Evolutionary conservation across 2,888 invertebrate genomes (phyloP), one percentile per base, ranked within the genome.

Genomic region (Pollenia amentaria): DNA sequence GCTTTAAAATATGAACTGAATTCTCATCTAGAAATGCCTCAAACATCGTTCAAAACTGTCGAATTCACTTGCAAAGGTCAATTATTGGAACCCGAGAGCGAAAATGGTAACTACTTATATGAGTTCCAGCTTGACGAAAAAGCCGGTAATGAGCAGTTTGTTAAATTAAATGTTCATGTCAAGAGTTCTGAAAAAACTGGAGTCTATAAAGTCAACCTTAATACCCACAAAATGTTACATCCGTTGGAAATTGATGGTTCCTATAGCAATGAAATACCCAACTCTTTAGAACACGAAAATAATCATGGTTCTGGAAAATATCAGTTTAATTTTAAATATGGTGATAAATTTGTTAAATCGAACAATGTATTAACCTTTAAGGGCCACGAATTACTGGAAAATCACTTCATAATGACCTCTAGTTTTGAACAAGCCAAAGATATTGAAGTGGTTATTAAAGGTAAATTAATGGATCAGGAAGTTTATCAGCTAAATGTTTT

Each of bases 11-110:
- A 94, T n/a, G 94, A 95, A 42, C 85, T 93, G 53, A 92, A 93
- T 0, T 21, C 95, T 0, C 93, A 94, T 6, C 10, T 96, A 0
- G 93, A 94, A 21, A 91, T 95, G 29, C 95, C 96, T 0, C 94
- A 94, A 73, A 94, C 95, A 1, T 94, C 94, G 53, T 92, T 95
- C 0, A 95, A 95, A 64, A 88, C 81, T 3, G 81, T 89, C 48
- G 89, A 89, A 18, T 14, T 92, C 0, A 92, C 93, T 3, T 92
- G 94, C 0, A 89, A 91, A 21, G 93, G 93, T 0, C 93, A 92
- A 12, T 16, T 93, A 0, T 65, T 93, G 16, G 86, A 90, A 7
- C 91, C 94, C 0, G 73, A 89, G 18, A 88, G 91, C 9, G 89
- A 88, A 1, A 88, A 75, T 7, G 88, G 87, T 3, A 88, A 89